Evolutionary conservation across 2,888 invertebrate genomes (phyloP).

Genomic region (Patella pellucida): DNA sequence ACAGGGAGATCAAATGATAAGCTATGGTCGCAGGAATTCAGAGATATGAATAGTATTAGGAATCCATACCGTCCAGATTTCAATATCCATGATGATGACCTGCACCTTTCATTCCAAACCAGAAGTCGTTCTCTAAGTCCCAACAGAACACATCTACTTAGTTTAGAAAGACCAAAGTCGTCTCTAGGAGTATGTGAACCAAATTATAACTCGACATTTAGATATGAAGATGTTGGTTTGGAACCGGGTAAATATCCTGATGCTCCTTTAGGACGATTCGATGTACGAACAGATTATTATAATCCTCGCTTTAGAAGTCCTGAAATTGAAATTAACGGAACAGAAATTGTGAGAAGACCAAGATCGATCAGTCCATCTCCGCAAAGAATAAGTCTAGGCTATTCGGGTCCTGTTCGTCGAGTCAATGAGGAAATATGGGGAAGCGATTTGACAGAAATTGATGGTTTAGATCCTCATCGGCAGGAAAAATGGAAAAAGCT

Average conservation of each 20-base stretch:
- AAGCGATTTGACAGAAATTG: slow-evolving; percentile 33
- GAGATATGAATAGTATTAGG: background rate
- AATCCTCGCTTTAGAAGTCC: background rate
- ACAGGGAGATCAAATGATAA: background rate
- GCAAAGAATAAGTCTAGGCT: slow-evolving; percentile 46
- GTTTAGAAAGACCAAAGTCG: background rate
- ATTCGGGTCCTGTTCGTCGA: slow-evolving; percentile 56
- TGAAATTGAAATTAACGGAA: background rate
- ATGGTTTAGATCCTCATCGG: slow-evolving; percentile 48
- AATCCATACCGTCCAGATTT: slow-evolving; percentile 13
- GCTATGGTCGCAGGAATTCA: background rate
- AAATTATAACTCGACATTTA: background rate
- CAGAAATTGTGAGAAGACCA: background rate
- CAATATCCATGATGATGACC: slow-evolving; percentile 23
- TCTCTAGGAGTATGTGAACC: background rate
- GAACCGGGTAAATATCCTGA: background rate
- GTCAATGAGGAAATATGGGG: slow-evolving; percentile 60
- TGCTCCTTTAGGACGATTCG: background rate
- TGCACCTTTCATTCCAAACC: slow-evolving; percentile 18
- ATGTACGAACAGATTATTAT: slow-evolving; percentile 7
- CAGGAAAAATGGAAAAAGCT: slow-evolving; percentile 53
- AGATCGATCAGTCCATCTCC: background rate
- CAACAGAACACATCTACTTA: background rate
- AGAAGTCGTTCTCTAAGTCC: slow-evolving; percentile 24
- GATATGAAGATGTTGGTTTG: background rate